Base-by-base conservation (phyloP, 2,888 invertebrate genomes). In the Miltochrista miniata region DNA sequence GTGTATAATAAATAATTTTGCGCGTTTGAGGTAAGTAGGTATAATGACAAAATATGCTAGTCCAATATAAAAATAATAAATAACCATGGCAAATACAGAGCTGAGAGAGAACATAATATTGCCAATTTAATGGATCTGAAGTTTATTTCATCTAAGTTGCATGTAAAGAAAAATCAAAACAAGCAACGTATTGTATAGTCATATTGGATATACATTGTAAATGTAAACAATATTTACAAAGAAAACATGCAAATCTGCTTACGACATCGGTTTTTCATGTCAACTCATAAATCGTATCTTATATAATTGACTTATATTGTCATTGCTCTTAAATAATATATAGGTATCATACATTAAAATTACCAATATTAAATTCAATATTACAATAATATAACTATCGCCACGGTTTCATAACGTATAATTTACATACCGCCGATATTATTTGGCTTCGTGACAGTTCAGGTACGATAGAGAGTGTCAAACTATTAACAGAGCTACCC, bases 301-400 rank as follows among this genome's bases (percentile, higher is more conserved):
- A 79, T 76, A 73, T 86, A 87, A 87, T 86, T 87, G 87, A 87
- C 87, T 72, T 74, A 82, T 86, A 87, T 86, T 87, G 85, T 85
- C 86, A 82, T 83, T 74, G 74, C 74, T 76, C 72, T 83, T 81
- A 79, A 70, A 71, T 69, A 72, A n/a, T n/a, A n/a, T n/a, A n/a
- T n/a, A n/a, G n/a, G n/a, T 69, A 74, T 68, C 63, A 76, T 76
- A 76, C 68, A 80, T 69, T 72, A 67, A 68, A 74, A 72, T 76
- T 79, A 79, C 65, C 56, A 64, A 70, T 68, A 68, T 61, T 66
- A 64, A 60, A 72, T 61, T 66, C 56, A 65, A 61, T 65, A 61
- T 66, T 56, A 69, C 65, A 74, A 70, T 73, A 74, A 77, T 56
- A 67, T 63, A 72, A 64, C 75, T 70, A 72, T 77, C 83, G 85